These are phyloP conservation scores for Agelas oroides DNA, from an alignment of 37 sponge, comb jelly and placozoan genomes.

Conservation along the genomic window DNA sequence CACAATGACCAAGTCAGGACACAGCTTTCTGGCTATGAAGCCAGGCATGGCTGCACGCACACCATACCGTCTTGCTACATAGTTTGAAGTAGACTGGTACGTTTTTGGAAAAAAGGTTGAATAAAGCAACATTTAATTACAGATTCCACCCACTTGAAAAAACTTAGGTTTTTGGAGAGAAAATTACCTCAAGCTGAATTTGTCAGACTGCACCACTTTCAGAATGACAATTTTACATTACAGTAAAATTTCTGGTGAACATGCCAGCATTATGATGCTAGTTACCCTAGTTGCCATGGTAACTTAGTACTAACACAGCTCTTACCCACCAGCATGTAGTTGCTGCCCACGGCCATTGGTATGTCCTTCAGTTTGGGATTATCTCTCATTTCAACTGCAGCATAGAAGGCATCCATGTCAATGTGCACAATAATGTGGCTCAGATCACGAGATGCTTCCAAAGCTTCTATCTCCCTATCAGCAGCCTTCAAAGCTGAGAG, in stretches of 20 bases:
- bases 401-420: constrained; percentile 99
- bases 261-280: too few relatives aligned
- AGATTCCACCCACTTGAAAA: too few relatives aligned
- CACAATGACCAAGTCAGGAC: constrained; percentile 91
- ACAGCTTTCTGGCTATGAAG: constrained; percentile 94
- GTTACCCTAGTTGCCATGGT: too few relatives aligned
- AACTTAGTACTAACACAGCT: too few relatives aligned
- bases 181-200: too few relatives aligned
- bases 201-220: too few relatives aligned
- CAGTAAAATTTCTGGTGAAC: too few relatives aligned
- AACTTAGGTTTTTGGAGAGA: too few relatives aligned
- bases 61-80: constrained; percentile 90
- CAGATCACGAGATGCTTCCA: constrained; percentile 83
- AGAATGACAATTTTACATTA: too few relatives aligned
- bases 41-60: constrained; percentile 99
- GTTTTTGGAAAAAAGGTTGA: background rate
- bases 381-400: constrained; percentile 97
- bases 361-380: constrained; percentile 76
- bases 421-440: constrained; percentile 90
- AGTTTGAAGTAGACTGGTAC: constrained; percentile 93
- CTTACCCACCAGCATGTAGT: constrained; percentile 85
- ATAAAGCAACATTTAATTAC: too few relatives aligned
- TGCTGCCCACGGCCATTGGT: constrained; percentile 95
- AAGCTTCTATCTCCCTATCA: constrained; percentile 65
- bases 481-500: constrained; percentile 35